phyloP scores from a whole-genome alignment of 35 echinoderm and acorn worm species.

The Holothuria glaberrima region DNA sequence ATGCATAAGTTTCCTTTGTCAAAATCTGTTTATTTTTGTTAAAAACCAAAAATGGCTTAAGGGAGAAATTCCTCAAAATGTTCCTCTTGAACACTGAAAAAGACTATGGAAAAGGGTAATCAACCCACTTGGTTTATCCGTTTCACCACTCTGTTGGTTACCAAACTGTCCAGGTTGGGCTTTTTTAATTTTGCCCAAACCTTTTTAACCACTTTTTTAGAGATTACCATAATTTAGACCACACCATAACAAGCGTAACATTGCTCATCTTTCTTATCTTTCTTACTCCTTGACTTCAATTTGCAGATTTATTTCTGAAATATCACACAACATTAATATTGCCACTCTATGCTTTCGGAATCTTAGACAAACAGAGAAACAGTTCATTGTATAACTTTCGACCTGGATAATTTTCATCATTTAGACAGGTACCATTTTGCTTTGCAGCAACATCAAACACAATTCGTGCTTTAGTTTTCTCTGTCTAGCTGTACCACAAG shows the following conservation, averaged over 20 bases:
- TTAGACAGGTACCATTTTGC: background rate
- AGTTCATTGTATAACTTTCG: constrained; percentile 36
- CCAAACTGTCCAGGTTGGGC: too few species aligned
- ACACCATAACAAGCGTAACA: constrained; percentile 53
- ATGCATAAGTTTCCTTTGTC: too few species aligned
- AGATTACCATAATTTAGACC: too few species aligned
- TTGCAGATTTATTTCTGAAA: constrained; percentile 60
- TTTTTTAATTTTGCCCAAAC: too few species aligned
- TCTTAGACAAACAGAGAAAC: background rate
- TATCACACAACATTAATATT: constrained; percentile 60
- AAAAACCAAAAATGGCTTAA: too few species aligned
- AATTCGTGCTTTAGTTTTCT: constrained; percentile 1
- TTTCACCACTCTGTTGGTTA: too few species aligned
- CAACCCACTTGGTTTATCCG: too few species aligned
- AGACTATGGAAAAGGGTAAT: too few species aligned
- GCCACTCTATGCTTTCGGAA: constrained; percentile 35
- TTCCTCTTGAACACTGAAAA: too few species aligned
- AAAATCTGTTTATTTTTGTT: too few species aligned
- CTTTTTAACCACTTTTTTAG: background rate
- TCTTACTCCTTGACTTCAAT: background rate
- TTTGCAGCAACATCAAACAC: constrained; percentile 6
- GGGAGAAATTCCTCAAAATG: too few species aligned
- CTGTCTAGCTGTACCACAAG: background rate
- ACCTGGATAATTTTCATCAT: constrained; percentile 12
- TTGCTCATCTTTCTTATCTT: too few species aligned